Percentiles rank a stretch among this genome's conserved stretches.
Conservation (phyloP, 2,113 vertebrate genomes). For the Oreochromis tanganicae region DNA sequence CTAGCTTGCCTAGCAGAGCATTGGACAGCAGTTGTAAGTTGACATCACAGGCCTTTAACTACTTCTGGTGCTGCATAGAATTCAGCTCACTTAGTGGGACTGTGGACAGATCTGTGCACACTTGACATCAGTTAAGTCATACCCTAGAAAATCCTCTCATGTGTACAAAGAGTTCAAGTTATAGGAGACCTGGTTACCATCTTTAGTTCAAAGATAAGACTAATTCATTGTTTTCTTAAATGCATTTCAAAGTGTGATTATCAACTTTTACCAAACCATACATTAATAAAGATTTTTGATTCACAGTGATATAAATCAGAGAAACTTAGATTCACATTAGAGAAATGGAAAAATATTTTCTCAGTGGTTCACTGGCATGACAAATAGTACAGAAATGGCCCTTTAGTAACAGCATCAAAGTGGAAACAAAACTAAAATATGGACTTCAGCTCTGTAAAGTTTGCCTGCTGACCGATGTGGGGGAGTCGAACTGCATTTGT, state of each 20-base stretch:
- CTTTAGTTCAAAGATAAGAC: neutral
- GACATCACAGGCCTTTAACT: neutral
- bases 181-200: neutral
- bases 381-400: rapidly evolving
- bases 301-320: neutral
- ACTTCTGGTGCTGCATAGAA: neutral
- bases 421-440: neutral
- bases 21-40: neutral
- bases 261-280: neutral
- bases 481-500: neutral
- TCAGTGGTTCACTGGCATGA: neutral
- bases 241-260: neutral
- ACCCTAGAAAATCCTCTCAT: neutral
- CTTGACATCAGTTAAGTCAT: neutral
- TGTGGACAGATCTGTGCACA: neutral
- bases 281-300: neutral
- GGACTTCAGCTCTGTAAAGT: neutral
- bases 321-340: neutral
- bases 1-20: conserved; percentile 7
- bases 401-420: neutral
- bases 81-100: neutral
- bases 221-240: neutral
- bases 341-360: neutral
- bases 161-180: neutral
- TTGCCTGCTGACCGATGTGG: neutral